These are phyloP conservation scores for Benthosema pterotum DNA, from an alignment of 2,797 vertebrate species.

Conservation along the genomic window DNA sequence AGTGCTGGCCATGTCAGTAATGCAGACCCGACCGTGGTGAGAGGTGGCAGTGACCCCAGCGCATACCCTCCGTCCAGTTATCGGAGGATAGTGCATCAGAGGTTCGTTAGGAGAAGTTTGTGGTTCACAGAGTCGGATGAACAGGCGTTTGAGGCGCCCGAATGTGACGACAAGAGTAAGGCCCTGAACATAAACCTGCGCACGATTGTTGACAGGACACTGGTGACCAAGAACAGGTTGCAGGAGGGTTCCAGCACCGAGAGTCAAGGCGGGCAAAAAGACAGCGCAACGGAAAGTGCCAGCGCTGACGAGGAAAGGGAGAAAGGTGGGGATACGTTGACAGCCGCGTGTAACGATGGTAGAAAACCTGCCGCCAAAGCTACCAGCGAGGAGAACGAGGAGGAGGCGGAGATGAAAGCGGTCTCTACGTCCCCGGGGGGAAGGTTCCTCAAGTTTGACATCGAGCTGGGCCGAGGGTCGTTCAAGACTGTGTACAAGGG, in stretches of 20 bases:
- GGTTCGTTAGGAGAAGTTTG: slow-evolving; percentile 91
- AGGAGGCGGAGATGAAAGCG: slow-evolving; percentile 97
- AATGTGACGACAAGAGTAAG: slow-evolving; percentile 81
- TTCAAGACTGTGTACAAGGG: slow-evolving; percentile 99
- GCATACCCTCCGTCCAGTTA: slow-evolving; percentile 74
- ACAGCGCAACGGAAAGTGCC: slow-evolving; percentile 71
- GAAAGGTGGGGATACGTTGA: slow-evolving; percentile 73
- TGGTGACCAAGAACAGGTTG: slow-evolving; percentile 52
- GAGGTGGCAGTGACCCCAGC: slow-evolving; percentile 79
- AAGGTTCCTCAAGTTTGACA: slow-evolving; percentile 97
- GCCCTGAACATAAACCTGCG: slow-evolving; percentile 83
- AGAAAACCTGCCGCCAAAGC: slow-evolving; percentile 70
- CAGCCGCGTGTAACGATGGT: slow-evolving; percentile 59
- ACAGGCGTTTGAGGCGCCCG: slow-evolving; percentile 83
- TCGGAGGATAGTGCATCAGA: slow-evolving; percentile 81
- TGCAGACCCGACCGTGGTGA: slow-evolving; percentile 69
- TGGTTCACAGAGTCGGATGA: slow-evolving; percentile 94
- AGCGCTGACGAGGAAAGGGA: slow-evolving; percentile 79
- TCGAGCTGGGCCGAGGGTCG: slow-evolving; percentile 94
- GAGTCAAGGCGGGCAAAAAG: slow-evolving; percentile 70
- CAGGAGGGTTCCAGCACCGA: slow-evolving; percentile 73
- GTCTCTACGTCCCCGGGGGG: slow-evolving; percentile 94
- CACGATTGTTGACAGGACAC: slow-evolving; percentile 87
- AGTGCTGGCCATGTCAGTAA: slow-evolving; percentile 68
- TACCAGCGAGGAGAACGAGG: slow-evolving; percentile 88